Base-by-base conservation (phyloP, 2,888 invertebrate genomes). In the Ptilodon capucinus region DNA sequence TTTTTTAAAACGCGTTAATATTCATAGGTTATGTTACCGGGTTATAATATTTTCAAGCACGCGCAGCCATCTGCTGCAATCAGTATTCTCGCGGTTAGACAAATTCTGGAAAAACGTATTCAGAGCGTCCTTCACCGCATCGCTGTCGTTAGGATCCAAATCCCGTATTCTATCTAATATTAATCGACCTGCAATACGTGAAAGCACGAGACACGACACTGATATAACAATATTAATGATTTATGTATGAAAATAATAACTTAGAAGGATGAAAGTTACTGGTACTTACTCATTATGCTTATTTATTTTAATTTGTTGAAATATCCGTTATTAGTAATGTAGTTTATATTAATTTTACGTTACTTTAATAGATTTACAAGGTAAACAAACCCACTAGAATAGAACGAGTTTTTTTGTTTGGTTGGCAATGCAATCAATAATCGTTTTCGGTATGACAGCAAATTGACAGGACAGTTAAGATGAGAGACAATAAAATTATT, bases 11-110 rank as follows among this genome's bases (percentile, higher is more conserved):
- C n/a, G 36, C 36, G 21, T 39, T 14, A 32, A 32, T 32, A 32
- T 23, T 23, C 23, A n/a, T 63, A 80, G 80, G 79, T 84, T 81
- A 81, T 62, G 57, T 58, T 82, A 89, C 90, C 90, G 84, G 85
- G 74, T 80, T 46, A 90, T 69, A 44, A 86, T 64, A 51, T 63
- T 66, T 66, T 80, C 79, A 48, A 88, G 62, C 8, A 71, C 65
- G 21, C 71, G 75, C 32, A 91, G 59, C 82, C 85, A 88, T 63
- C 57, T 63, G 44, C 66, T 73, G 40, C 72, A 64, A 47, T 79
- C 77, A 4, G 54, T 44, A 23, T 75, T 72, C 17, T 71, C 72
- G 42, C 81, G 68, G 56, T 84, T 87, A 0, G 60, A 34, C 47
- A 88, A 57, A 51, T 76, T 83, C 48, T 78, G 81, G 46, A 89